Percentiles rank a stretch among this genome's conserved stretches.
phyloP scores from a whole-genome alignment of 37 sponge, comb jelly and placozoan species.

The Beroe ovata region DNA sequence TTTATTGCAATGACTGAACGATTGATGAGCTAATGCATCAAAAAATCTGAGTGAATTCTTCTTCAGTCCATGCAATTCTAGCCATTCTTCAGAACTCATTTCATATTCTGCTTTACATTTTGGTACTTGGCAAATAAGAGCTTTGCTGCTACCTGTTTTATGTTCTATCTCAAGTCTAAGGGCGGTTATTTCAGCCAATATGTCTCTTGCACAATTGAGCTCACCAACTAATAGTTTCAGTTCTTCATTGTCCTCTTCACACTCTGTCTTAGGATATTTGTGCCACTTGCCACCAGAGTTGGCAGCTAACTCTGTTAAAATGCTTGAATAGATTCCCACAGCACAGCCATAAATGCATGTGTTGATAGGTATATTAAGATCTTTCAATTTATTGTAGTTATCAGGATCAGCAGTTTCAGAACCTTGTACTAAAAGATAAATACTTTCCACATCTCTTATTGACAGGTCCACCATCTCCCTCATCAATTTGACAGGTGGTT shows the following conservation, averaged over 20 bases:
- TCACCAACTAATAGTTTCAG: neutral
- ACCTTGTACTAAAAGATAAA: conserved; percentile 27
- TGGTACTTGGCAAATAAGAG: neutral
- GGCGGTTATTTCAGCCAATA: conserved; percentile 31
- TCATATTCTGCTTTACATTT: conserved; percentile 8
- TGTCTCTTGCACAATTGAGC: conserved; percentile 32
- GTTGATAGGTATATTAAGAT: conserved; percentile 32
- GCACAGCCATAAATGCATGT: conserved; percentile 19
- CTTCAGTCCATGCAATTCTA: neutral
- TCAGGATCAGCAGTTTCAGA: neutral
- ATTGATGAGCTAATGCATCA: conserved; percentile 40
- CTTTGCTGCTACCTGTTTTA: neutral
- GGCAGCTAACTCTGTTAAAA: conserved; percentile 24
- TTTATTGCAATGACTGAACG: conserved; percentile 38
- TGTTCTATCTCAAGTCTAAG: conserved; percentile 25
- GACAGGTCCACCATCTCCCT: too few species aligned
- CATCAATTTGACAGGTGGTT: neutral
- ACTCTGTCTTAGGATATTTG: too few species aligned
- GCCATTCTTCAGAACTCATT: conserved; percentile 28
- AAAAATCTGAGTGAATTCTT: neutral
- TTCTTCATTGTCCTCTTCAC: neutral
- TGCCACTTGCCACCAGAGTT: conserved; percentile 60
- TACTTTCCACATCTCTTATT: neutral
- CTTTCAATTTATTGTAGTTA: too few species aligned
- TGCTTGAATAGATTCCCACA: neutral